These are phyloP conservation scores for Drosophila sturtevanti DNA, from an alignment of 1,140 invertebrate species.

Conservation along the genomic window DNA sequence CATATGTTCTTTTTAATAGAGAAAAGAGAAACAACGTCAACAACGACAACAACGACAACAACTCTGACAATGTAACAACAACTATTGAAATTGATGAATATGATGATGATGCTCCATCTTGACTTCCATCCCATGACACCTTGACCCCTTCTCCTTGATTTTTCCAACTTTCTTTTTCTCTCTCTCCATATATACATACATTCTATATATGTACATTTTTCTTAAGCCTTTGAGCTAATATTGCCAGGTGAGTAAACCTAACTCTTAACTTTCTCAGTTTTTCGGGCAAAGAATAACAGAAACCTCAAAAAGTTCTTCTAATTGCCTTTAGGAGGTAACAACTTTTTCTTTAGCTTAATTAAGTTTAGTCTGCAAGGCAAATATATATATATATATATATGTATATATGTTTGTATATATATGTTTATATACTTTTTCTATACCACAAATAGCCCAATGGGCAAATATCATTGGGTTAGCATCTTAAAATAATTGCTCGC, in stretches of 20 bases:
- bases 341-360: slow-evolving; percentile 58
- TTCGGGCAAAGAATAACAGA: slow-evolving; percentile 15
- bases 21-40: slow-evolving; percentile 23
- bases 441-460: slow-evolving; percentile 19
- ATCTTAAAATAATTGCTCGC: slow-evolving; percentile 35
- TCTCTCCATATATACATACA: background rate
- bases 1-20: slow-evolving; percentile 60
- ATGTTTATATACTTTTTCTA: background rate
- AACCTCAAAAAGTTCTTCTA: slow-evolving; percentile 13
- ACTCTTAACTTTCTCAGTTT: slow-evolving; percentile 37
- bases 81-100: slow-evolving; percentile 59
- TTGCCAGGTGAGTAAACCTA: slow-evolving; percentile 67
- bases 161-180: no score
- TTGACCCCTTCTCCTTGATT: background rate
- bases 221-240: background rate
- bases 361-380: slow-evolving; percentile 47
- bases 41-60: slow-evolving; percentile 35
- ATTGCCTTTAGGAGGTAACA: slow-evolving; percentile 11
- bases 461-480: slow-evolving; percentile 60
- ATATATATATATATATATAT: slow-evolving; percentile 33
- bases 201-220: background rate
- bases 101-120: slow-evolving; percentile 28
- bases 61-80: slow-evolving; percentile 49
- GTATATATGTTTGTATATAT: background rate
- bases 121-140: background rate